Percentiles rank a stretch among this genome's conserved stretches.
phyloP scores from a whole-genome alignment of 2,888 invertebrate genomes.

The Spialia ferax region DNA sequence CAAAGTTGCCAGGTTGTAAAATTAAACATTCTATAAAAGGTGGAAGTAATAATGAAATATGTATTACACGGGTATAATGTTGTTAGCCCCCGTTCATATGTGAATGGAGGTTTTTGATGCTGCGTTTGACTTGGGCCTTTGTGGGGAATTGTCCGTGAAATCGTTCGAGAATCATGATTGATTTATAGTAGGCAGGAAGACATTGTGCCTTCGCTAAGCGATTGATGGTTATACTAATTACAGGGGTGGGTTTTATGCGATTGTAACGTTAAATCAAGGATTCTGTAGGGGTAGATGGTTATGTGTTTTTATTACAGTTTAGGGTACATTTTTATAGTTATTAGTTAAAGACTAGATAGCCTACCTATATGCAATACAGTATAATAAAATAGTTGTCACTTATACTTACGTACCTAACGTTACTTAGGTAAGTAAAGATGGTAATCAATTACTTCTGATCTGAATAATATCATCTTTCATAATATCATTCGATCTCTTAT shows the following conservation, averaged over 20 bases:
- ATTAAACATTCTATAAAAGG: slow-evolving; percentile 81
- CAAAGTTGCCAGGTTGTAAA: slow-evolving; percentile 74
- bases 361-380: too few relatives aligned
- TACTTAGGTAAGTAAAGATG: too few relatives aligned
- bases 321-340: too few relatives aligned
- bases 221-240: slow-evolving; percentile 73
- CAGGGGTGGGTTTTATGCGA: slow-evolving; percentile 53
- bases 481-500: too few relatives aligned
- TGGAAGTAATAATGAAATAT: slow-evolving; percentile 83
- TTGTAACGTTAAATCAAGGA: slow-evolving; percentile 3
- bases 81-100: slow-evolving; percentile 79
- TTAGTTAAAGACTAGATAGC: too few relatives aligned
- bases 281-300: background rate
- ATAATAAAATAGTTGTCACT: too few relatives aligned
- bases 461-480: too few relatives aligned
- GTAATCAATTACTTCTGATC: too few relatives aligned
- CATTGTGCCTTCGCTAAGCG: slow-evolving; percentile 43
- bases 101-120: slow-evolving; percentile 74
- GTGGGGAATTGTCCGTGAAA: slow-evolving; percentile 81
- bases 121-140: slow-evolving; percentile 81
- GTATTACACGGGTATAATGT: slow-evolving; percentile 86
- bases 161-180: slow-evolving; percentile 73
- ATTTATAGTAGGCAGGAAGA: slow-evolving; percentile 67
- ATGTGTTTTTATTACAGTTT: background rate
- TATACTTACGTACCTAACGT: too few relatives aligned